Percentiles rank a stretch among this genome's conserved stretches.
phyloP scores from a whole-genome alignment of 2,888 invertebrate species.

The Cryptocephalus primarius region DNA sequence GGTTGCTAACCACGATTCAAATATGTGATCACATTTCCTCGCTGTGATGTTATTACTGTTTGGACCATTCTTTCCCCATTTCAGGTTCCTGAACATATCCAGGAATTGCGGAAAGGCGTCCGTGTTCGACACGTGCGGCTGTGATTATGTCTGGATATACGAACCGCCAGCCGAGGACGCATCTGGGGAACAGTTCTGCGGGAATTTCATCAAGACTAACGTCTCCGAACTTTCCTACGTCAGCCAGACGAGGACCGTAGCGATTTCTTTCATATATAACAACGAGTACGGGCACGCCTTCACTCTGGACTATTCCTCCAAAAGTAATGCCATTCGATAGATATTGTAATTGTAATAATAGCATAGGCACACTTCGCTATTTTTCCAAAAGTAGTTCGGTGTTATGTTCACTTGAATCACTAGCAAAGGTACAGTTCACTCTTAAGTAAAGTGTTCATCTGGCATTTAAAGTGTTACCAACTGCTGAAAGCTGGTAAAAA shows the following conservation, averaged over 20 bases:
- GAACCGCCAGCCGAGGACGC: conserved; percentile 53
- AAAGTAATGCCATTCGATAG: conserved; percentile 41
- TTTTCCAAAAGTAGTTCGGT: too few species aligned
- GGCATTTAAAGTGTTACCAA: too few species aligned
- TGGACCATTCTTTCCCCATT: conserved; percentile 1
- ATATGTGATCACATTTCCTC: too few species aligned
- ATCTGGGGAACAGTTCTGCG: conserved; percentile 51
- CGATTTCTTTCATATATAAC: conserved; percentile 48
- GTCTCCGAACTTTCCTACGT: conserved; percentile 38
- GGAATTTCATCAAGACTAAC: conserved; percentile 28
- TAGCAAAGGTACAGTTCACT: too few species aligned
- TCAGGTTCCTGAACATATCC: conserved; percentile 30
- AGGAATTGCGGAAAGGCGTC: conserved; percentile 24
- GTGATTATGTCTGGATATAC: conserved; percentile 53
- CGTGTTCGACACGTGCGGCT: conserved; percentile 33
- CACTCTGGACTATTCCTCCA: conserved; percentile 50
- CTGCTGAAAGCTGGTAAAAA: too few species aligned
- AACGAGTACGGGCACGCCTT: conserved; percentile 50
- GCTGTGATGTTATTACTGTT: too few species aligned
- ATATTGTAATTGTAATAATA: not conserved
- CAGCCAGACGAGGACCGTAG: conserved; percentile 49
- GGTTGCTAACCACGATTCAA: too few species aligned
- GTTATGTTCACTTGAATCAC: too few species aligned
- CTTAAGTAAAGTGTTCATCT: too few species aligned
- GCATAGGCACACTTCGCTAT: too few species aligned